phyloP scores from a whole-genome alignment of 2,797 vertebrate genomes.

The Kryptopterus vitreolus region DNA sequence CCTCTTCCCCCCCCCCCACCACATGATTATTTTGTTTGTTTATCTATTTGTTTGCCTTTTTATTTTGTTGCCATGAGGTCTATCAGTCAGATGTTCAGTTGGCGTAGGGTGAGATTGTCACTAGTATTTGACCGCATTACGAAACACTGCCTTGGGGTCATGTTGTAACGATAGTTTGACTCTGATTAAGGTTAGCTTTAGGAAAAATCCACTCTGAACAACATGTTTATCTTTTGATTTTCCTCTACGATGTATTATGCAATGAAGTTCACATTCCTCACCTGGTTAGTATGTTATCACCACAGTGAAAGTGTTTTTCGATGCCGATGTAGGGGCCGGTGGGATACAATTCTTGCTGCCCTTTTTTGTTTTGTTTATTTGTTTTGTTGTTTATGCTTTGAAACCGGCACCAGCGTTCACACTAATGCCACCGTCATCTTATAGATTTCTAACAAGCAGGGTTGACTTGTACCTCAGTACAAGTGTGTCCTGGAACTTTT shows the following conservation, averaged over 20 bases:
- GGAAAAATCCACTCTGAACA: not conserved
- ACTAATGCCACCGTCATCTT: not conserved
- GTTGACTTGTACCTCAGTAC: not conserved
- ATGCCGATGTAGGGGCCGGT: not conserved
- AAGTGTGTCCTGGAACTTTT: not conserved
- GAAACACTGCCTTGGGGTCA: not conserved
- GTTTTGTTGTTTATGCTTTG: no score
- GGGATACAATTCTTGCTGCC: not conserved
- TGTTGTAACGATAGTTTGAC: not conserved
- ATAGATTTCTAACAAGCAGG: not conserved
- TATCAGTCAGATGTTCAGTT: not conserved
- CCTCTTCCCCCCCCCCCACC: no score
- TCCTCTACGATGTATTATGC: not conserved
- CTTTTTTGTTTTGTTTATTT: no score
- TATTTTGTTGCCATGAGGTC: slow-evolving; percentile 14
- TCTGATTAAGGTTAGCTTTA: not conserved
- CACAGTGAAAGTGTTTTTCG: not conserved
- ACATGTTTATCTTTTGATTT: not conserved
- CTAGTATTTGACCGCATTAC: not conserved
- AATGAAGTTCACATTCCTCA: not conserved
- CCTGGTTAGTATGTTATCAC: not conserved
- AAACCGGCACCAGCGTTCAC: no score
- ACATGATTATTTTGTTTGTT: not conserved
- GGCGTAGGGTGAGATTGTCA: not conserved
- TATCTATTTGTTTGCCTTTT: not conserved